These are phyloP conservation scores for Megaceryle torquata DNA, from an alignment of 2,113 vertebrate genomes.

Conservation along the genomic window DNA sequence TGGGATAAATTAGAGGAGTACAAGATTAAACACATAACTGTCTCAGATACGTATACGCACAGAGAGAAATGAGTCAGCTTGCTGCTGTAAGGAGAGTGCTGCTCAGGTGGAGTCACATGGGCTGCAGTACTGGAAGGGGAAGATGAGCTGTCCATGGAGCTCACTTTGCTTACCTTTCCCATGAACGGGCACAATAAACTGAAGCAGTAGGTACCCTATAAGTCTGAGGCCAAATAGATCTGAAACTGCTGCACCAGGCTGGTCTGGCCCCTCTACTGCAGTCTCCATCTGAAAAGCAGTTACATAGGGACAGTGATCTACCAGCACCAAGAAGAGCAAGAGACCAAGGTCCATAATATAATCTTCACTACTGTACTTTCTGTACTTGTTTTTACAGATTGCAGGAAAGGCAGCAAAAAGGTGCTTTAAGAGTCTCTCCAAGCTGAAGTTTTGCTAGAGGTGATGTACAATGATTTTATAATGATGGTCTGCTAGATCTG, in stretches of 20 bases:
- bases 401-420: neutral
- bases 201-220: neutral
- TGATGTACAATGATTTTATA: neutral
- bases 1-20: conserved; percentile 11
- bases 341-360: accelerated
- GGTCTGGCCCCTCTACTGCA: neutral
- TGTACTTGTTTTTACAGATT: neutral
- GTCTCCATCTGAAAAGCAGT: neutral
- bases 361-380: neutral
- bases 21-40: neutral
- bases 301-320: accelerated
- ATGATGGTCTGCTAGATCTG: neutral
- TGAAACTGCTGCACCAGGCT: neutral
- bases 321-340: neutral
- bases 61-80: neutral
- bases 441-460: neutral
- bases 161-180: neutral
- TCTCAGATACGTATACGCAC: neutral
- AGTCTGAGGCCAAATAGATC: neutral
- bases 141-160: neutral
- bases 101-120: accelerated
- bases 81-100: neutral
- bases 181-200: accelerated
- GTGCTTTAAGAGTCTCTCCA: neutral
- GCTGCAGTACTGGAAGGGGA: neutral